phyloP scores from a whole-genome alignment of 2,888 invertebrate species.

The Leistus spinibarbis region DNA sequence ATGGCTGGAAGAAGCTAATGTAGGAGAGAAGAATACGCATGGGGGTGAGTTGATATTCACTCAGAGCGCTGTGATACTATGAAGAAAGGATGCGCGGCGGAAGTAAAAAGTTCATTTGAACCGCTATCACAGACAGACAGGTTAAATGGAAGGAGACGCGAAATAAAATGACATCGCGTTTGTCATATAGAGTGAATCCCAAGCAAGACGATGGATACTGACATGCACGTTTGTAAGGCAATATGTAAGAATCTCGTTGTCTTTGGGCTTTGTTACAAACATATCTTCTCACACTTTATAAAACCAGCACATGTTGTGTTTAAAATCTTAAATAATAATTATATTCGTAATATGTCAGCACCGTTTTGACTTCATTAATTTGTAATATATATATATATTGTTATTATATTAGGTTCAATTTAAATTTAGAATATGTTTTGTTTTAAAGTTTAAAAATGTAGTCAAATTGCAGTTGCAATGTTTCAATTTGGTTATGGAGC shows the following conservation, averaged over 20 bases:
- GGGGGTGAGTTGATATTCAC: neutral
- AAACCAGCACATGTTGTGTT: too few relatives aligned
- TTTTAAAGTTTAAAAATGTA: too few relatives aligned
- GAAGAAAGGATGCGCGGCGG: neutral
- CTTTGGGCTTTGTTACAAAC: too few relatives aligned
- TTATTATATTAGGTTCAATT: too few relatives aligned
- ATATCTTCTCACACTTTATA: too few relatives aligned
- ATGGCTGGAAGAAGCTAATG: neutral
- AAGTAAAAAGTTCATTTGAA: neutral
- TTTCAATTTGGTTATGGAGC: neutral
- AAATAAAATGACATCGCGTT: neutral
- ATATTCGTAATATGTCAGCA: too few relatives aligned
- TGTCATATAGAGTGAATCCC: neutral
- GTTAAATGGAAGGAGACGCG: neutral
- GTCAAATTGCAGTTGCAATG: neutral
- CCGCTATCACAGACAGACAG: neutral
- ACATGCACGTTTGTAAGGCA: neutral
- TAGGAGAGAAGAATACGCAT: neutral
- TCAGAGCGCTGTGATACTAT: neutral
- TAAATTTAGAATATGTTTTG: too few relatives aligned
- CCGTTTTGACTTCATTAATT: too few relatives aligned
- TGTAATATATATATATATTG: too few relatives aligned
- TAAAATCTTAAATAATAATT: too few relatives aligned
- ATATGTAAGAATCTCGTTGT: too few relatives aligned
- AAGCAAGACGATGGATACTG: neutral